These are phyloP conservation scores for Gobio occitaniae DNA, from an alignment of 2,797 vertebrate genomes.

Conservation along the genomic window DNA sequence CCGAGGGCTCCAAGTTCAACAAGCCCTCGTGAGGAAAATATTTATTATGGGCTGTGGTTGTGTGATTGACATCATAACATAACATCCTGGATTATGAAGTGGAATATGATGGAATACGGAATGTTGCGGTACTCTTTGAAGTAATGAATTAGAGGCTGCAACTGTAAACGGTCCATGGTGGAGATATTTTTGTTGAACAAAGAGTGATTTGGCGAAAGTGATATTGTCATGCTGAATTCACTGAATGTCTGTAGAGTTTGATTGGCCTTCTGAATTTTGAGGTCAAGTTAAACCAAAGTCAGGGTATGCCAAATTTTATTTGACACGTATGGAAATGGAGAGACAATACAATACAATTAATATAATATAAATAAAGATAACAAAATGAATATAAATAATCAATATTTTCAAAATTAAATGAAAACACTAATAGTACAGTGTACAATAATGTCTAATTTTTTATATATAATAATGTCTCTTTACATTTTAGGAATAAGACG, in stretches of 20 bases:
- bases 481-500: not conserved
- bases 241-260: constrained; percentile 4
- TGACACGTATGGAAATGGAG: not conserved
- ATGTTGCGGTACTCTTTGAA: constrained; percentile 52
- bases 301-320: not conserved
- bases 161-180: constrained; percentile 39
- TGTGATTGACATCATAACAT: constrained; percentile 61
- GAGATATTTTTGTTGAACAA: constrained; percentile 52
- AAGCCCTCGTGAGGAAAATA: constrained; percentile 51
- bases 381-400: not conserved
- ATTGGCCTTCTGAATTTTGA: constrained; percentile 39
- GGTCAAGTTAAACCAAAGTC: constrained; percentile 7
- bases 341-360: too few relatives aligned
- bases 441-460: not conserved
- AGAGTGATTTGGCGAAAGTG: constrained; percentile 40
- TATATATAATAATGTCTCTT: not conserved
- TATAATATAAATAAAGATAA: not conserved
- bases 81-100: constrained; percentile 53
- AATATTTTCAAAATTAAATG: not conserved
- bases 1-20: constrained; percentile 56
- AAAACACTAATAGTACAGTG: not conserved
- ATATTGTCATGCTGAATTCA: constrained; percentile 21
- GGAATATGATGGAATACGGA: constrained; percentile 43
- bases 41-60: constrained; percentile 57
- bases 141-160: constrained; percentile 49